These are phyloP conservation scores for Nomada flava DNA, from an alignment of 2,888 invertebrate genomes.

Conservation along the genomic window DNA sequence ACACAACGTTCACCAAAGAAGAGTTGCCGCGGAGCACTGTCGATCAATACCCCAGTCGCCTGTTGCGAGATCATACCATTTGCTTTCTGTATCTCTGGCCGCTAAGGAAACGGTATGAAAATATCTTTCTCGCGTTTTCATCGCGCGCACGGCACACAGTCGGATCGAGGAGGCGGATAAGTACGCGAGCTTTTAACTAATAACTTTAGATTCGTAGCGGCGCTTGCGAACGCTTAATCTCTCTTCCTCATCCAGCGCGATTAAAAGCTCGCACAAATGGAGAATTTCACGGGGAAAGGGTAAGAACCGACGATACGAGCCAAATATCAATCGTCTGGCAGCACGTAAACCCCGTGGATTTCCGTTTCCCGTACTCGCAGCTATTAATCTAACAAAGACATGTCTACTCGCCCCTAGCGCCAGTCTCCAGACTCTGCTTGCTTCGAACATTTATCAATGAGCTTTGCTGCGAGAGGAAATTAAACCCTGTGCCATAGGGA, in stretches of 20 bases:
- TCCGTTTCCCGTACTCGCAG: background rate
- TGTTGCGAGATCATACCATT: constrained; percentile 56
- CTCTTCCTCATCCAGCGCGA: constrained; percentile 14
- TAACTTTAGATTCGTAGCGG: constrained; percentile 14
- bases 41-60: constrained; percentile 48
- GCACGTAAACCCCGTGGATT: background rate
- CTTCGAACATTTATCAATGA: too few relatives aligned
- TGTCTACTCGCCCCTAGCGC: background rate
- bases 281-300: background rate
- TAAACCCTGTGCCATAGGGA: too few relatives aligned
- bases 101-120: constrained; percentile 11
- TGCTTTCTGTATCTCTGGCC: constrained; percentile 29
- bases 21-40: constrained; percentile 38
- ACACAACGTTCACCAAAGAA: constrained; percentile 6
- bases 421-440: too few relatives aligned
- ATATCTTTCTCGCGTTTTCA: background rate
- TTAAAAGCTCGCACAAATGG: constrained; percentile 23
- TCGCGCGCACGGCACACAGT: too few relatives aligned
- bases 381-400: constrained; percentile 19
- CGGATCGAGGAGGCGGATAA: background rate
- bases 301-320: constrained; percentile 5
- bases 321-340: constrained; percentile 17
- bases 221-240: background rate
- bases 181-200: constrained; percentile 24
- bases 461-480: too few relatives aligned